Evolutionary conservation across 2,113 vertebrate species (phyloP).

Genomic region (Genyomyrus donnyi): DNA sequence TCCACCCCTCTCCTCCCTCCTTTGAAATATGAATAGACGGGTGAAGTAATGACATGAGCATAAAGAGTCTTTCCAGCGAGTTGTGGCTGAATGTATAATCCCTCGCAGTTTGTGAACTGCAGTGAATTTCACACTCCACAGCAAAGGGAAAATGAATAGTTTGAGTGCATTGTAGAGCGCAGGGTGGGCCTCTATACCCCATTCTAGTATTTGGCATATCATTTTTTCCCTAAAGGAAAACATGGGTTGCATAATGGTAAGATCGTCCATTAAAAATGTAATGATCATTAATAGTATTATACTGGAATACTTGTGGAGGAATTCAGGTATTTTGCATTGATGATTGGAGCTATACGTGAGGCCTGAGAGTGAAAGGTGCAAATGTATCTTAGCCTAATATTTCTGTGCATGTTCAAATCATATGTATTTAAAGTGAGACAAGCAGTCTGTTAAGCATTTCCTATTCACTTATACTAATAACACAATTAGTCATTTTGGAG

Average conservation of each 20-base stretch:
- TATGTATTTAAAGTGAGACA: neutral
- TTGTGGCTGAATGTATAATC: neutral
- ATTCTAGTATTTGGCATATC: neutral
- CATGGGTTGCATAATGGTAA: neutral
- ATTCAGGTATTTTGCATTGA: neutral
- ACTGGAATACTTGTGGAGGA: neutral
- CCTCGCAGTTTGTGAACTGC: neutral
- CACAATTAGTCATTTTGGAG: neutral
- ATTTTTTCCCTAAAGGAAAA: neutral
- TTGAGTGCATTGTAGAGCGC: neutral
- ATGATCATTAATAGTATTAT: neutral
- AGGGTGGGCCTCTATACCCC: neutral
- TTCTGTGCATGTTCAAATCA: neutral
- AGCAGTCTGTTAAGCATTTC: neutral
- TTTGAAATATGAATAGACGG: slow-evolving; percentile 14
- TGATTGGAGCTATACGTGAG: neutral
- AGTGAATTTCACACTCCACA: slow-evolving; percentile 10
- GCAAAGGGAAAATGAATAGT: neutral
- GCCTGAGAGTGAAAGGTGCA: neutral
- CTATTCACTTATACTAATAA: neutral
- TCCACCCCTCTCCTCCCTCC: neutral
- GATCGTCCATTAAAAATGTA: neutral
- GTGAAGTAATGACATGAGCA: slow-evolving; percentile 16
- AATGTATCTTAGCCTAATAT: neutral
- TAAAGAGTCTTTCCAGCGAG: slow-evolving; percentile 13